Evolutionary conservation across 1,140 invertebrate species (phyloP), one percentile per base, ranked within the genome.

Genomic region (Zaprionus ornatus): DNA sequence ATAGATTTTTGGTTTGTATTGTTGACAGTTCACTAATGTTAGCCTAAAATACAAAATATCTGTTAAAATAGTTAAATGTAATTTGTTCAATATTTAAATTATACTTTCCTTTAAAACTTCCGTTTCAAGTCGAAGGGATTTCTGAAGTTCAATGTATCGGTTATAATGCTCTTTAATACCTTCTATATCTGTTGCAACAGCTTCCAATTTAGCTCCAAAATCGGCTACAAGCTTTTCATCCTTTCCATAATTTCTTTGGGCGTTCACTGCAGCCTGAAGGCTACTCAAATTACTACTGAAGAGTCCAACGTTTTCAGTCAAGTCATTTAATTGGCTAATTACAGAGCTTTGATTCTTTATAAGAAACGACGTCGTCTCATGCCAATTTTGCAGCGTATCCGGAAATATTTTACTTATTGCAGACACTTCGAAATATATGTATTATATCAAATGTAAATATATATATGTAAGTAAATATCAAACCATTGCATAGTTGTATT

Each of bases 351-450:
- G 94, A 88, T 95, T 95, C 61, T 94, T 93, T 55, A 94, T 93
- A 15, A 95, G 91, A 66, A 94, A 93, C 82, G 93, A 94, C 23
- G 94, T 94, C 13, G 94, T 83, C n/a, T 94, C 94, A 76, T 95
- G 94, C 82, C 94, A 95, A 79, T 95, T 94, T 72, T 95, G 95
- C 21, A 95, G 78, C 17, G 93, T 93, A 69, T 95, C 94, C 13
- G 95, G 94, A 73, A 95, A 93, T 59, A 93, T 94, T 91, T 94
- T 94, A 82, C 93, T 95, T 48, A 94, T 94, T 15, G 94, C 94
- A 63, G 94, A 94, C 32, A 95, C 95, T 95, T 19, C 25, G 17
- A 56, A 40, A 21, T 29, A 15, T 17, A 12, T 45, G 15, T 17
- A 45, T 45, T 9, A 17, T 17, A 19, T 7, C n/a, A 45, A 45